Conservation (phyloP, 30 jellyfish, hydroid and myxozoan genomes). For the Clytia hemisphaerica region DNA sequence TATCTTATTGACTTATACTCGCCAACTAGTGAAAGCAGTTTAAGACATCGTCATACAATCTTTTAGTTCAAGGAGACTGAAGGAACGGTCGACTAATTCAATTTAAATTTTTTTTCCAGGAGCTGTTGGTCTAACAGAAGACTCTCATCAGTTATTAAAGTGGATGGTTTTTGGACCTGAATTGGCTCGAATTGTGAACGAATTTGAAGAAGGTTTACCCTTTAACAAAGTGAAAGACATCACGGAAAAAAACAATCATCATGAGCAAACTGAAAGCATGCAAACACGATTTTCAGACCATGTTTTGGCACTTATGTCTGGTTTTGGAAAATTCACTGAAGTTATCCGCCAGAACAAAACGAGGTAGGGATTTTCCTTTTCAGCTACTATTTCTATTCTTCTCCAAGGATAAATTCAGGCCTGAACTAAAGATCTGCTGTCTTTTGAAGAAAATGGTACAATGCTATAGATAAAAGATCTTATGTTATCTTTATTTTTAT, state of each 20-base stretch:
- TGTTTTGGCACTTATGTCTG: constrained; percentile 15
- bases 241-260: constrained; percentile 18
- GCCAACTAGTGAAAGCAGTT: too few species aligned
- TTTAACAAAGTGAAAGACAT: neutral
- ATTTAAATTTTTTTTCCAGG: too few species aligned
- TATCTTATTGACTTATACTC: too few species aligned
- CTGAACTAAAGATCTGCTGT: too few species aligned
- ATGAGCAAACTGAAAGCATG: constrained; percentile 21
- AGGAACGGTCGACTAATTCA: too few species aligned
- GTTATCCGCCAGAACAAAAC: neutral
- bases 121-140: neutral
- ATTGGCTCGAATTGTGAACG: neutral
- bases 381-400: too few species aligned
- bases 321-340: constrained; percentile 15
- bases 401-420: too few species aligned
- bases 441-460: too few species aligned
- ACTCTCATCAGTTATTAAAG: neutral
- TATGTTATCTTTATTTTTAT: too few species aligned
- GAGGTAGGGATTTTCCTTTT: constrained; percentile 31
- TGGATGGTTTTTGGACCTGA: constrained; percentile 14
- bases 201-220: constrained; percentile 6
- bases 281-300: constrained; percentile 27
- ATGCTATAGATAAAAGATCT: too few species aligned
- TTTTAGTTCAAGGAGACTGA: too few species aligned
- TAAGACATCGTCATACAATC: too few species aligned